Evolutionary conservation across 2,797 vertebrate species (phyloP), one percentile per base, ranked within the genome.

Genomic region (Eulemur coronatus): DNA sequence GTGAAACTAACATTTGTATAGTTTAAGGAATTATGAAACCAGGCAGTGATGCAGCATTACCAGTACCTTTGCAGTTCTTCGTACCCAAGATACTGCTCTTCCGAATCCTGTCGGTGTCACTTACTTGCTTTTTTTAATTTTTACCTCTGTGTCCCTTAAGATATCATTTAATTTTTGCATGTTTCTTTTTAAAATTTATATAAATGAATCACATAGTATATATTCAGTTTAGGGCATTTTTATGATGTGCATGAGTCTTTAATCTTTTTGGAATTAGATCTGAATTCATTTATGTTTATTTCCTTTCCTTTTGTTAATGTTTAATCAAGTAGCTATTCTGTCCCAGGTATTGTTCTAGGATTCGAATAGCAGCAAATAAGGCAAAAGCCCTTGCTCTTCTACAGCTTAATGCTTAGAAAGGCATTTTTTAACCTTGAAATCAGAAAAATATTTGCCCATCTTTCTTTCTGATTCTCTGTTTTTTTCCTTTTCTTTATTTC

Each of bases 251-350:
- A 20, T 41, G 24, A 75, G 38, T 59, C 30, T 94, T 90, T 72
- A 63, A 38, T 76, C 48, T 61, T 84, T 76, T 35, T 43, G 24
- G 41, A 72, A 65, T 73, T 91, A 65, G n/a, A 91, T 59, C 57
- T 73, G 65, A 89, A 75, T 84, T 96, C 24, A 20, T 55, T 86
- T 90, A 17, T 81, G 26, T 89, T 69, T 84, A 75, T 92, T 78
- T 94, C 46, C 15, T 65, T 94, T 76, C 33, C 41, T 92, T 79
- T 92, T 73, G 46, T 55, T 84, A 70, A 67, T 57, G 72, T 88
- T 84, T 81, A 24, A 55, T 55, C 20, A 55, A 85, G 35, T 81
- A 89, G 57, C 50, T 94, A 2, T 94, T 52, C 33, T 89, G 50
- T 82, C 41, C 22, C 17, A 48, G 18, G 20, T 65, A 7, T 28